phyloP scores from a whole-genome alignment of 2,797 vertebrate genomes.

The Anguilla anguilla region DNA sequence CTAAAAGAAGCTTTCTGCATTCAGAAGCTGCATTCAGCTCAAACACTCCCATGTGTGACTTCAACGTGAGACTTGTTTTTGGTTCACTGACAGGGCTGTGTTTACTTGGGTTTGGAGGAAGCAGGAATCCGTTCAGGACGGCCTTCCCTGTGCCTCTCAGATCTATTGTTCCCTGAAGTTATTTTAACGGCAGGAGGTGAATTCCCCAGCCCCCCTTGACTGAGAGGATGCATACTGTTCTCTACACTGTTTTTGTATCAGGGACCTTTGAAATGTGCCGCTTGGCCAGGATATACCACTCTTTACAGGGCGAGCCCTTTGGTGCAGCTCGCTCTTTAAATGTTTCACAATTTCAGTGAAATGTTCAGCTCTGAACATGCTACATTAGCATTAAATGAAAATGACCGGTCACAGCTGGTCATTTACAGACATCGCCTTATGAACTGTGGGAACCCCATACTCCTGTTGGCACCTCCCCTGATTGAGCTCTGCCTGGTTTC shows the following conservation, averaged over 20 bases:
- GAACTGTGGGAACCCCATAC: background rate
- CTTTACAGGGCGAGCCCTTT: background rate
- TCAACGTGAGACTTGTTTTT: background rate
- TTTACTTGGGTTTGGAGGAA: conserved; percentile 16
- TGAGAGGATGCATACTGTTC: background rate
- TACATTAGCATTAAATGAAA: background rate
- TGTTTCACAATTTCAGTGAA: background rate
- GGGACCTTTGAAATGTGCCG: background rate
- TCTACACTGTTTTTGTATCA: background rate
- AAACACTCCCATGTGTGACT: background rate
- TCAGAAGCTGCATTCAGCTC: background rate
- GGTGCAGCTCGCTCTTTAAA: background rate
- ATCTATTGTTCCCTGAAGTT: conserved; percentile 31
- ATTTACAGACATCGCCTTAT: background rate
- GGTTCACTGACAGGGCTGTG: background rate
- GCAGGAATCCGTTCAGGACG: background rate
- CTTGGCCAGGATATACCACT: background rate
- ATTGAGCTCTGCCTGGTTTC: background rate
- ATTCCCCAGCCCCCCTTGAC: background rate
- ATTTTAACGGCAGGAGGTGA: conserved; percentile 22
- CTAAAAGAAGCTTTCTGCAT: background rate
- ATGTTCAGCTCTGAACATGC: background rate
- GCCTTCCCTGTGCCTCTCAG: background rate
- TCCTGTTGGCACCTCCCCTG: background rate
- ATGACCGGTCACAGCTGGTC: background rate